Evolutionary conservation across 92 coral and sea anemone species (phyloP).

Genomic region (Epizoanthus stellaris): DNA sequence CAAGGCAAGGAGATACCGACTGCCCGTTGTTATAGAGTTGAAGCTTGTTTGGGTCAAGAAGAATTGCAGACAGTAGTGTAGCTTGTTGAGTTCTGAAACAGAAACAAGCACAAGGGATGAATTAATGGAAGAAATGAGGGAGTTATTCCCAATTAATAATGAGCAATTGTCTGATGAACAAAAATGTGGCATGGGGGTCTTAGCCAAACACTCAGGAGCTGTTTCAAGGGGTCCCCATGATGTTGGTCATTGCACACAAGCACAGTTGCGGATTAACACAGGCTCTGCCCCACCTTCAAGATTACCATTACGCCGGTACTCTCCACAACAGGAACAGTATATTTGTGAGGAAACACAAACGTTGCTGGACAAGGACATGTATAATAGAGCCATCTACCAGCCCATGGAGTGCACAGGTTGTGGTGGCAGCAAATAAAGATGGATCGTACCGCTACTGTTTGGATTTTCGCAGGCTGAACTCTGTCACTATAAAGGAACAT

Average conservation of each 20-base stretch:
- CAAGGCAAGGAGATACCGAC: slow-evolving; percentile 33
- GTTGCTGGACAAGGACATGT: slow-evolving; percentile 36
- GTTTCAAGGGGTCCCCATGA: slow-evolving; percentile 49
- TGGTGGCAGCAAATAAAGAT: slow-evolving; percentile 42
- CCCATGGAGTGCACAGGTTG: slow-evolving; percentile 54
- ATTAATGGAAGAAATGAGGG: slow-evolving; percentile 32
- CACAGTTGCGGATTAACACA: slow-evolving; percentile 37
- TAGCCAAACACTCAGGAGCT: slow-evolving; percentile 41
- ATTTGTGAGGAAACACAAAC: slow-evolving; percentile 35
- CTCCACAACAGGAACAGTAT: slow-evolving; percentile 28
- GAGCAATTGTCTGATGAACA: slow-evolving; percentile 36
- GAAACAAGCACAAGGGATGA: background rate
- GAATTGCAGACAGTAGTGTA: background rate
- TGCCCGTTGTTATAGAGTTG: slow-evolving; percentile 28
- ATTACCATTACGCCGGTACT: slow-evolving; percentile 8
- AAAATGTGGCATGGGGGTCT: slow-evolving; percentile 31
- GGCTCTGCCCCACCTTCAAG: slow-evolving; percentile 40
- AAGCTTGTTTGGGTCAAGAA: background rate
- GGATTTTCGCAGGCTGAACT: slow-evolving; percentile 54
- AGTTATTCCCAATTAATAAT: slow-evolving; percentile 45
- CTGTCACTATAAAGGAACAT: slow-evolving; percentile 51
- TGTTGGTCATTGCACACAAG: slow-evolving; percentile 36
- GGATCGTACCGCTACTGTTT: slow-evolving; percentile 45
- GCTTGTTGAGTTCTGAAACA: background rate
- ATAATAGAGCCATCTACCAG: slow-evolving; percentile 45